Evolutionary conservation across 23 tunicate species (phyloP), one percentile per base, ranked within the genome.

Genomic region (Trididemnum clinides): DNA sequence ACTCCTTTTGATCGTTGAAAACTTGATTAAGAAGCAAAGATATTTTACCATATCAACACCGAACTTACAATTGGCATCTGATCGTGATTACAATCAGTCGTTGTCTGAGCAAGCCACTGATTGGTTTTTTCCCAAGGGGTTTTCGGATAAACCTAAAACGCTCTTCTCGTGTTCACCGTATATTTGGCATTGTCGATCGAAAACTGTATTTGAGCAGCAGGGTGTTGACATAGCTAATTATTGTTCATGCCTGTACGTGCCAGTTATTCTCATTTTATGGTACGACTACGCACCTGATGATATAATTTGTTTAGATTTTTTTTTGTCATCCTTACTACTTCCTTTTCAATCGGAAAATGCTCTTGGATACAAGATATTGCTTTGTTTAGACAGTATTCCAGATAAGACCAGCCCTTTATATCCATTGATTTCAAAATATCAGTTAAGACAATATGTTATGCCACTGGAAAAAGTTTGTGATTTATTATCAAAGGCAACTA

Each of bases 231-330:
- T 77, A 1, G 33, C 51, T 1, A 49, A 77, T 23, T 49, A 27
- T 44, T 77, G 82, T 39, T 22, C 51, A 10, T 28, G 44, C 0
- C 25, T 32, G 0, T 39, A 29, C 5, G 25, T 28, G 32, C 59
- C 82, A 15, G 82, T 77, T 0, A 10, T 77, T 38, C 19, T 77
- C 20, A 39, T 77, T 34, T 28, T 77, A 12, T 77, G 82, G 82
- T 39, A 77, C 33, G 64, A 77, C 21, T 4, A 49, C 28, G 64
- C 44, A 28, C 34, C 44, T 6, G 50, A 26, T 28, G 2, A 77
- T 25, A 15, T 50, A 77, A 49, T 27, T 28, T 77, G 33, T 49
- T 77, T 77, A 39, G 32, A 77, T 1, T 50, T 23, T 1, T 77
- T 77, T 18, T 50, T 77, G 2, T 36, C 82, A 7, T 10, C 23